Base-by-base conservation (phyloP, 2,113 vertebrate genomes). In the Theropithecus gelada region DNA sequence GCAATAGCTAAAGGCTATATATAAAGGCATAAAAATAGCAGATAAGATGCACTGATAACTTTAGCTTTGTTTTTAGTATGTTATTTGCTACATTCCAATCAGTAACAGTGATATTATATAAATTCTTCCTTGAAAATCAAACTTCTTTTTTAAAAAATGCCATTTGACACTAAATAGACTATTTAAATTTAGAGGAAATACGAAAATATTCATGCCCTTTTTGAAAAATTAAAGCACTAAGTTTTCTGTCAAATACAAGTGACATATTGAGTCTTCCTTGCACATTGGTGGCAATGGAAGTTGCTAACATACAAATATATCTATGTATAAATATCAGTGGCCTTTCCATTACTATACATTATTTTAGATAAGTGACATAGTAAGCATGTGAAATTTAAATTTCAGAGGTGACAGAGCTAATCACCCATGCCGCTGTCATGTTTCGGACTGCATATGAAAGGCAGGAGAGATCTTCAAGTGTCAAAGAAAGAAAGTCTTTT, bases 381-480 rank as follows among this genome's bases (percentile, higher is more conserved):
- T 86, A 96, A 93, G 84, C n/a, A 94, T 80, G 72, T 78, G 78
- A 32, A 64, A 89, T 94, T 96, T 89, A 93, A 64, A 93, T 90
- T 96, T 93, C 88, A 40, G 83, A 95, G 97, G 92, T 96, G 85
- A 97, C 23, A 73, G 68, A 90, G 78, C 94, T 83, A 94, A 95
- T 95, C 88, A 91, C 80, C 79, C 86, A 30, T 66, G 95, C 97
- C 97, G 95, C 96, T 98, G 97, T 97, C 96, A 83, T 48, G 95
- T 82, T 90, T 35, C 73, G 48, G 92, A 66, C 32, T 85, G 52
- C 97, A 97, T 92, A 97, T 95, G 96, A 98, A 92, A 94, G 87
- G 93, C 93, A 72, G 88, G 96, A 90, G 93, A 94, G 38, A 85
- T 23, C 57, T 66, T 72, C 73, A 93, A 96, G 86, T 96, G 94